These are phyloP conservation scores for Takifugu bimaculatus DNA, from an alignment of 2,113 vertebrate species.

Conservation along the genomic window DNA sequence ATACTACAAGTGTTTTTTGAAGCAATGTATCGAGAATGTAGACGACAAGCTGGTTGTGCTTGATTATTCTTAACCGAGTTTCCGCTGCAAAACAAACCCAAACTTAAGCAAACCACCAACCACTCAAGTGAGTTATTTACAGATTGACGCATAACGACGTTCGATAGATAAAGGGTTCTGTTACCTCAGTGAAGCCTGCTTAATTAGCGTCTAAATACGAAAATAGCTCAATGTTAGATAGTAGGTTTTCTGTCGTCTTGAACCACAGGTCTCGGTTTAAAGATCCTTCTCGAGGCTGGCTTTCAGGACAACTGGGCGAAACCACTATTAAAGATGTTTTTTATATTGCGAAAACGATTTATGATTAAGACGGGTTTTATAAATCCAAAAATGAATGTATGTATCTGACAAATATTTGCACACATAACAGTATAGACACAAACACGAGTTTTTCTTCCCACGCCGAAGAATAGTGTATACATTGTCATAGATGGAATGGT, in stretches of 20 bases:
- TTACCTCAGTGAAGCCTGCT: slow-evolving; percentile 63
- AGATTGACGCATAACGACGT: too few species aligned
- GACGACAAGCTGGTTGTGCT: neutral
- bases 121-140: too few species aligned
- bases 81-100: slow-evolving; percentile 23
- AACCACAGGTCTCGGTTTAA: slow-evolving; percentile 38
- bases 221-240: slow-evolving; percentile 3
- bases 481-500: slow-evolving; percentile 27
- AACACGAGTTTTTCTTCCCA: too few species aligned
- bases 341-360: neutral
- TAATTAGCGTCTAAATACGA: slow-evolving; percentile 21
- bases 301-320: slow-evolving; percentile 10
- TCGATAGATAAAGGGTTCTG: neutral
- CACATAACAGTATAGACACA: too few species aligned
- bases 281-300: slow-evolving; percentile 37
- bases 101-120: neutral
- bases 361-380: neutral
- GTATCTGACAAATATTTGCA: too few species aligned
- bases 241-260: neutral
- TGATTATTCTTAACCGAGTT: slow-evolving; percentile 20
- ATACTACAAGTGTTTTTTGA: too few species aligned
- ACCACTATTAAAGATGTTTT: slow-evolving; percentile 31
- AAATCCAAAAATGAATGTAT: neutral
- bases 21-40: too few species aligned
- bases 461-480: too few species aligned